Percentiles rank a stretch among this genome's conserved stretches.
phyloP scores from a whole-genome alignment of 2,113 vertebrate genomes.

The Campylomormyrus tamandua region DNA sequence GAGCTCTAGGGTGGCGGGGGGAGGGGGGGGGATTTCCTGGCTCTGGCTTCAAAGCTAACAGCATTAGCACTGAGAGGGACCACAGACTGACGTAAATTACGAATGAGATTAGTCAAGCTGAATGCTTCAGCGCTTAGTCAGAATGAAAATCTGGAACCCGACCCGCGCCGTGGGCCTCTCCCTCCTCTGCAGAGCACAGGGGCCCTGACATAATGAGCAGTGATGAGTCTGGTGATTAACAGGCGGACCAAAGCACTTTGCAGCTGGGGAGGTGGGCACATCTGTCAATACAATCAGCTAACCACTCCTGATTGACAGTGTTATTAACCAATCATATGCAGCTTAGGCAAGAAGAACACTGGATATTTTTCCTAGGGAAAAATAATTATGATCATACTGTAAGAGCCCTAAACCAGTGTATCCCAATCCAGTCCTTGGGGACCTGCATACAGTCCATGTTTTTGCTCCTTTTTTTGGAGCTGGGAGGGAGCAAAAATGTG shows the following conservation, averaged over 20 bases:
- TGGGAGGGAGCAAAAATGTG: neutral
- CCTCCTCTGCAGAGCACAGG: neutral
- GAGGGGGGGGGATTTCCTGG: neutral
- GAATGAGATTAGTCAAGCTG: neutral
- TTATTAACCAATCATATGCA: neutral
- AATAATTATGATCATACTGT: neutral
- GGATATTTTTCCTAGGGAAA: neutral
- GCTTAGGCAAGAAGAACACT: neutral
- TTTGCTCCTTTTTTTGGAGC: neutral
- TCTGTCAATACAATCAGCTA: neutral
- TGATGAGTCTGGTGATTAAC: neutral
- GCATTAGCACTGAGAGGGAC: neutral
- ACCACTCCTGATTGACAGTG: neutral
- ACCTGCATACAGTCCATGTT: neutral
- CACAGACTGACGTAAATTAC: neutral
- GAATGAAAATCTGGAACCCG: neutral
- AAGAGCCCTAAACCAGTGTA: neutral
- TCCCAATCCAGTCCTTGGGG: neutral
- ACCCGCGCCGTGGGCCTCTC: neutral
- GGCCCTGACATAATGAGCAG: neutral
- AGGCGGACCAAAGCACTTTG: neutral
- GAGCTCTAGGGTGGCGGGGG: too few relatives aligned
- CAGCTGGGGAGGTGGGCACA: neutral
- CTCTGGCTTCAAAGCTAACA: neutral
- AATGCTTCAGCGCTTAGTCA: neutral